Evolutionary conservation across 37 sponge, comb jelly and placozoan species (phyloP).

Genomic region (Halisarca cf. caerulea): DNA sequence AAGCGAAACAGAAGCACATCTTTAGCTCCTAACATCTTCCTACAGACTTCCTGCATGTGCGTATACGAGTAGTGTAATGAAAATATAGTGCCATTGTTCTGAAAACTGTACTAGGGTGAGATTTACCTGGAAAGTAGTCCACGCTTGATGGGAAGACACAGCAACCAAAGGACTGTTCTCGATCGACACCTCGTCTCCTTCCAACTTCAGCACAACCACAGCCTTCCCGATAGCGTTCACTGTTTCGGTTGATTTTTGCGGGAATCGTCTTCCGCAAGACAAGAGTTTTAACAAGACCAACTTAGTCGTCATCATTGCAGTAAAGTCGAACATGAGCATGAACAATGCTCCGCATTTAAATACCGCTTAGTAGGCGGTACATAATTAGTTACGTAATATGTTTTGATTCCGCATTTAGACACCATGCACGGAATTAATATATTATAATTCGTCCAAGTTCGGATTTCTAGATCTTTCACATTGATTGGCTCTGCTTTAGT

Average conservation of each 20-base stretch:
- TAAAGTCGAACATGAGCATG: no score
- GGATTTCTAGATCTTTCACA: no score
- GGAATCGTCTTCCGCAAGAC: not conserved
- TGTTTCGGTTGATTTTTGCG: not conserved
- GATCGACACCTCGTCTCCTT: conserved; percentile 7
- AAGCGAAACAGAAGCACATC: conserved; percentile 13
- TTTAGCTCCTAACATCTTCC: conserved; percentile 29
- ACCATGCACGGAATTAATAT: no score
- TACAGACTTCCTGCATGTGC: conserved; percentile 33
- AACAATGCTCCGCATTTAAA: no score
- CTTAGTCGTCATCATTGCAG: not conserved
- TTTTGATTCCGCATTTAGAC: no score
- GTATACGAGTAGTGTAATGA: no score
- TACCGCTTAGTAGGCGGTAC: no score
- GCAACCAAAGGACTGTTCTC: not conserved
- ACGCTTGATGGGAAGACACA: conserved; percentile 19
- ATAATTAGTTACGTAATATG: no score
- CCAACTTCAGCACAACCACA: conserved; percentile 1
- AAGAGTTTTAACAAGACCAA: not conserved
- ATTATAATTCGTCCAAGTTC: no score
- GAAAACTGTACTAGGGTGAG: no score
- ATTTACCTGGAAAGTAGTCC: conserved; percentile 17
- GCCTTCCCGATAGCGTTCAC: not conserved
- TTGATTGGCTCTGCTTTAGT: no score
- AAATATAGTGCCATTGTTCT: no score